Evolutionary conservation across 2,797 vertebrate genomes (phyloP), one percentile per base, ranked within the genome.

Genomic region (Brotula barbata): DNA sequence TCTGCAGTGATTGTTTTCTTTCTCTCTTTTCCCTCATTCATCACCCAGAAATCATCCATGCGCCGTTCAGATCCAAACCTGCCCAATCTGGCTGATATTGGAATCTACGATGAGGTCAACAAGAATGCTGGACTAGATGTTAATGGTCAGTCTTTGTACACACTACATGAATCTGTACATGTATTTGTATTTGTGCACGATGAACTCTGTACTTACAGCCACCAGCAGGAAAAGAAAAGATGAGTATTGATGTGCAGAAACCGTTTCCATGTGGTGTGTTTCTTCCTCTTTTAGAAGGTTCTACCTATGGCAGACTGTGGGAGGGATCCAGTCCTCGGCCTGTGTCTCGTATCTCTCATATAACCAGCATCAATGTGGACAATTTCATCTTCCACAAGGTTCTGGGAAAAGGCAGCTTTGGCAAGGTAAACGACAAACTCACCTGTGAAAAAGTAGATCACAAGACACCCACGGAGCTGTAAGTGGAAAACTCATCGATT

Each of bases 391-490:
- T 99, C 76, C 93, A 95, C 73, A 99, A 99, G 88, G 94, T 99
- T 40, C 90, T 99, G 61, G 97, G 97, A 61, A 99, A 99, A 90
- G 97, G 97, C 81, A 99, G 97, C 86, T 99, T 99, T 71, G 97
- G 97, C 53, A 99, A 99, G 94, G 97, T 99, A 83, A 6, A 33
- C 2, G 11, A 33, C 31, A 33, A 33, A 10, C 5, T 7, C 31
- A 33, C 31, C 20, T 46, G 10, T 68, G 39, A 51, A 20, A 50
- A 16, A 37, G 25, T 12, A 48, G 10, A 40, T 50, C 43, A n/a
- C 52, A 17, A 51, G 37, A 42, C 3, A 3, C 15, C 6, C 39
- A 15, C 14, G 13, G 6, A n/a, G 52, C 37, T 43, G 8, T 34
- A 12, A 55, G 40, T 37, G 17, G 22, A 37, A 46, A 25, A 33